Evolutionary conservation across 2,888 invertebrate species (phyloP).

Genomic region (Amphipyra tragopoginis): DNA sequence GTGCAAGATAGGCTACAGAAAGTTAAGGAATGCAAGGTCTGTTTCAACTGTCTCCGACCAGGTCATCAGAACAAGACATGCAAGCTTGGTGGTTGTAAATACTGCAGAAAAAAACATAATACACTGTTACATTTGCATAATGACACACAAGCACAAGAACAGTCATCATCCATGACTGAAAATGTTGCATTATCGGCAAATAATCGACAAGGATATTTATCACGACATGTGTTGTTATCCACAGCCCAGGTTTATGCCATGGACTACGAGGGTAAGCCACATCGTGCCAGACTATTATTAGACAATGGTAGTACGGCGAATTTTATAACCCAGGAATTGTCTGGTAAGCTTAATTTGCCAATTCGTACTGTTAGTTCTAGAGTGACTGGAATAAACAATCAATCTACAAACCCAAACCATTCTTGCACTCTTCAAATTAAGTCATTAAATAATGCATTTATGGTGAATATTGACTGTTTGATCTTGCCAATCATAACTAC

Average conservation of each 20-base stretch:
- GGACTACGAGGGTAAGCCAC: background rate
- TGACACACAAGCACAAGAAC: background rate
- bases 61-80: background rate
- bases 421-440: conserved; percentile 1
- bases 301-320: conserved; percentile 9
- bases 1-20: background rate
- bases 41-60: background rate
- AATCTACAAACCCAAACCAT: background rate
- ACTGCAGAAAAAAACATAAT: background rate
- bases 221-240: conserved; percentile 4
- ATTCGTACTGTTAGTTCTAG: conserved; percentile 3
- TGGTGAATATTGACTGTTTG: conserved; percentile 2
- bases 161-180: background rate
- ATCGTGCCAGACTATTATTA: conserved; percentile 4
- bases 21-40: background rate
- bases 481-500: conserved; percentile 2
- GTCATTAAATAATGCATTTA: conserved; percentile 1
- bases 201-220: background rate
- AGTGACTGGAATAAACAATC: conserved; percentile 3
- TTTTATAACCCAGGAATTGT: conserved; percentile 1
- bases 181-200: background rate
- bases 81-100: background rate
- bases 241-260: conserved; percentile 11
- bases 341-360: conserved; percentile 1
- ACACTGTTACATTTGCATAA: background rate